Conservation (phyloP, 2,113 vertebrate species). For the Petrocephalus microphthalmus region DNA sequence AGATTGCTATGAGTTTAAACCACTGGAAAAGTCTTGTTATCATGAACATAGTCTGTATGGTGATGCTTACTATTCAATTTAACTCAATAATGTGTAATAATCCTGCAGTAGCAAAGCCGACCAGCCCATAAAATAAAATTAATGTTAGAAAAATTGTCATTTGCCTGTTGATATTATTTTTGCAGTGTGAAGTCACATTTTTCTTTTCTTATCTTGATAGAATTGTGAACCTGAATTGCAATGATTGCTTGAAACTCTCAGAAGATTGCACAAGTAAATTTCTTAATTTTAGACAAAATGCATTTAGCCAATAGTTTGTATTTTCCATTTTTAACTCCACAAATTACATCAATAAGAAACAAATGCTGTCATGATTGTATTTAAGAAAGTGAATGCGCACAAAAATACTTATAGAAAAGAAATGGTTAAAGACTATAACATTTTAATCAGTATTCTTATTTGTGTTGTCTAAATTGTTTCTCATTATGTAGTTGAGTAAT, state of each 20-base stretch:
- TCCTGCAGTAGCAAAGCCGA: too few relatives aligned
- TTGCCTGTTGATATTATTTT: too few relatives aligned
- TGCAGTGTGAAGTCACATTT: too few relatives aligned
- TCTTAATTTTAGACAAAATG: neutral
- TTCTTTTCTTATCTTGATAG: too few relatives aligned
- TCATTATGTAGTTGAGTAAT: neutral
- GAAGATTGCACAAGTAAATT: neutral
- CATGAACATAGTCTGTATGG: neutral
- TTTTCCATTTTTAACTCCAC: neutral
- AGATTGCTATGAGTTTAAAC: too few relatives aligned
- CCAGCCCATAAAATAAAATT: too few relatives aligned
- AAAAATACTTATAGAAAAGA: neutral
- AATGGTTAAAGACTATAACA: neutral
- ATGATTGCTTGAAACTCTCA: too few relatives aligned
- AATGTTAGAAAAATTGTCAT: too few relatives aligned
- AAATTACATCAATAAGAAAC: neutral
- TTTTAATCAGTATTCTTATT: neutral
- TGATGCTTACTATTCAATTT: too few relatives aligned
- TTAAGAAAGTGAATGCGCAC: neutral
- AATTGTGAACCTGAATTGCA: too few relatives aligned
- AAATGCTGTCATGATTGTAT: neutral
- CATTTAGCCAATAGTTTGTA: neutral
- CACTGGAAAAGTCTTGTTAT: too few relatives aligned
- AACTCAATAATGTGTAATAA: too few relatives aligned
- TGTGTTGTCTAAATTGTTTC: neutral